Base-by-base conservation (phyloP, 2,888 invertebrate species). In the Rhynchonema sp. region DNA sequence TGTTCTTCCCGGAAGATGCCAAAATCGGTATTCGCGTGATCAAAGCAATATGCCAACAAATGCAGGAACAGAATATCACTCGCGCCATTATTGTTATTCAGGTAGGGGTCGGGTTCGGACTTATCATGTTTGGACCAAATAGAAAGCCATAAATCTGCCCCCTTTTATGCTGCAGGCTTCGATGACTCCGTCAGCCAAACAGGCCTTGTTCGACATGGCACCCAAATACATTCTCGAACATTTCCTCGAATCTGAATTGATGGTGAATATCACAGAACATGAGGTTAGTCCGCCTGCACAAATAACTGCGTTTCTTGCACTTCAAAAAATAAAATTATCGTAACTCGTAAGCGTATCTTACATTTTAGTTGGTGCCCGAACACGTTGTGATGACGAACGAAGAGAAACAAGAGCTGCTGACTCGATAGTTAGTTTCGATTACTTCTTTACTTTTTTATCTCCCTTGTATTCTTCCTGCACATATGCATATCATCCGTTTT, bases 21-120 rank as follows among this genome's bases (percentile, higher is more conserved):
- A 99, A 99, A 79, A 94, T 99, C 71, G 96, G 98, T 49, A 94
- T 98, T 56, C 96, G 94, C 78, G 91, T 90, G 0, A 96, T 99
- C 46, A 96, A 96, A 76, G 92, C 92, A 0, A 96, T 96, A 69
- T 96, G 96, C 76, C 91, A 92, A 54, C 82, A 96, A 67, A 99
- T 98, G 96, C 96, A 98, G 73, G 94, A 96, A 73, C 96, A 98
- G 76, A 96, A 92, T 74, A 98, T 98, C 68, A 90, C 91, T 69
- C 81, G 94, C 70, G 96, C 96, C 17, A 91, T 94, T 69, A 92
- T 99, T 68, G 92, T 98, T 1, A 96, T 98, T 0, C 96, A 96
- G 30, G 30, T 27, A 20, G 49, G 49, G n/a, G n/a, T n/a, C n/a
- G n/a, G n/a, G n/a, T n/a, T n/a, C n/a, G n/a, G n/a, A n/a, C n/a